A percentile compares a stretch with the other conserved stretches of the same genome.
phyloP scores from a whole-genome alignment of 2,113 vertebrate genomes.

The Phrynosoma platyrhinos region DNA sequence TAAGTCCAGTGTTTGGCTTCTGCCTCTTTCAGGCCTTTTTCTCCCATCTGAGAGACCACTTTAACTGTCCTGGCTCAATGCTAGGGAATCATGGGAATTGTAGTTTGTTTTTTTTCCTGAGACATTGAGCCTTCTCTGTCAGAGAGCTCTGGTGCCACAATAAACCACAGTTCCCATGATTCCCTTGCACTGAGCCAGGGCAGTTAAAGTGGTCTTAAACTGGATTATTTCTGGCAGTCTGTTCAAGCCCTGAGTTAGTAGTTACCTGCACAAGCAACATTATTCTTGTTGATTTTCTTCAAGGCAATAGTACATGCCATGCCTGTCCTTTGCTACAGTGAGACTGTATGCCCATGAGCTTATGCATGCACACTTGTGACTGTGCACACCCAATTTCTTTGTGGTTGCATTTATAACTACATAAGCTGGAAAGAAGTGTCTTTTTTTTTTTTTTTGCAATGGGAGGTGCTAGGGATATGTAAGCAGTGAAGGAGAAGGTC shows the following conservation, averaged over 20 bases:
- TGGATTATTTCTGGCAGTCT: too few species aligned
- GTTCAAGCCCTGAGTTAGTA: not conserved
- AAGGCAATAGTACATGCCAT: not conserved
- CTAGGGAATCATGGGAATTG: too few species aligned
- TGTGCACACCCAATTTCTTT: not conserved
- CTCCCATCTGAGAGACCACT: too few species aligned
- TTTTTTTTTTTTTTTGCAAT: rapidly evolving
- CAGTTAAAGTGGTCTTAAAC: too few species aligned
- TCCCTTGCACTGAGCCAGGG: too few species aligned
- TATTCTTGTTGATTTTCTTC: not conserved
- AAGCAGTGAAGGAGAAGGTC: constrained; percentile 32
- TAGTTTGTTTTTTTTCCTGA: too few species aligned
- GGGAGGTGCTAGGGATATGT: not conserved
- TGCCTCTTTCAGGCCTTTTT: not conserved
- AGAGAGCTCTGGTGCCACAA: too few species aligned
- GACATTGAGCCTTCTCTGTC: too few species aligned
- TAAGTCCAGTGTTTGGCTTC: not conserved
- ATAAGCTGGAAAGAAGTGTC: not conserved
- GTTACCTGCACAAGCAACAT: not conserved
- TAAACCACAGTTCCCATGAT: too few species aligned
- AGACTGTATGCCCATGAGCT: rapidly evolving
- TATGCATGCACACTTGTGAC: not conserved
- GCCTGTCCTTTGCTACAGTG: not conserved
- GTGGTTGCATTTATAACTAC: not conserved
- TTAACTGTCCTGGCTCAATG: too few species aligned